phyloP scores from a whole-genome alignment of 2,797 vertebrate genomes.

The Myiothlypis chrysogaster region DNA sequence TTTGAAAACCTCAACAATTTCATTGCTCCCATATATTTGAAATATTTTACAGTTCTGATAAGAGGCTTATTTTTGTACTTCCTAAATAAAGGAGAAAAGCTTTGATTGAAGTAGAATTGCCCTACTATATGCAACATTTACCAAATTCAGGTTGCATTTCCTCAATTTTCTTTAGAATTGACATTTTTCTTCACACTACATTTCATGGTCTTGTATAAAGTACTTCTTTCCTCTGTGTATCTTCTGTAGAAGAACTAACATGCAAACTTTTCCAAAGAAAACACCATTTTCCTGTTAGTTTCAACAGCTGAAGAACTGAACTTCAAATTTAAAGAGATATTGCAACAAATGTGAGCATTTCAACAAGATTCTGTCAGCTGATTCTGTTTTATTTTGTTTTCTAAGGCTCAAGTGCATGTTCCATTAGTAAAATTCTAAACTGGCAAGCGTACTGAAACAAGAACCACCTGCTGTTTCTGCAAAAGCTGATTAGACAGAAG shows the following conservation, averaged over 20 bases:
- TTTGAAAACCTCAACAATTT: not conserved
- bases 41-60: not conserved
- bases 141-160: not conserved
- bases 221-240: not conserved
- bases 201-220: not conserved
- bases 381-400: not conserved
- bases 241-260: not conserved
- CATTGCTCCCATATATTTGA: not conserved
- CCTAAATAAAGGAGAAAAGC: not conserved
- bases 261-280: not conserved
- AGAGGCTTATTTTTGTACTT: not conserved
- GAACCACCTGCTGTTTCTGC: not conserved
- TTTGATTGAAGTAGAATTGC: not conserved
- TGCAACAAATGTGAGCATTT: not conserved
- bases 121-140: not conserved
- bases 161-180: not conserved
- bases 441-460: not conserved
- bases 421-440: not conserved
- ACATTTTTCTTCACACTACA: not conserved
- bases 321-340: not conserved
- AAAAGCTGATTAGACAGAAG: not conserved
- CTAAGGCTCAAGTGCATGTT: not conserved
- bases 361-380: not conserved
- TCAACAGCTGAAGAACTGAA: not conserved
- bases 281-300: not conserved